Conservation (phyloP, 2,888 invertebrate species). For the Cantharis lateralis region DNA sequence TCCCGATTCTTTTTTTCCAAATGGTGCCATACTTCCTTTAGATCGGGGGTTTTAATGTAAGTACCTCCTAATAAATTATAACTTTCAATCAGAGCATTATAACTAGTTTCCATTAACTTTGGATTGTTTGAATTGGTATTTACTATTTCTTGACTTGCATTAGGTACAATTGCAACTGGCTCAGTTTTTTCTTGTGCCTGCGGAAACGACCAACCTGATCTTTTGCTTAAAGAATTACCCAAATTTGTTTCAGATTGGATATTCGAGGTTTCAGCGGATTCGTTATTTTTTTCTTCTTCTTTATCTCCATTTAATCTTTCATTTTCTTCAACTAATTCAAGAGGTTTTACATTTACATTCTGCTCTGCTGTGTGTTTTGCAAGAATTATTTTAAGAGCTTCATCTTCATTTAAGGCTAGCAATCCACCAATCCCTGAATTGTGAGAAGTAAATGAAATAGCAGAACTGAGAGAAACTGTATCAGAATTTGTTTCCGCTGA, state of each 20-base stretch:
- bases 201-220: slow-evolving; percentile 68
- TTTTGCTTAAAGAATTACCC: slow-evolving; percentile 69
- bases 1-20: slow-evolving; percentile 46
- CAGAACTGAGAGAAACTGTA: slow-evolving; percentile 51
- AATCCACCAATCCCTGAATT: slow-evolving; percentile 59
- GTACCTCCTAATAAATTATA: slow-evolving; percentile 59
- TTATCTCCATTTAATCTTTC: not conserved
- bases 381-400: slow-evolving; percentile 72
- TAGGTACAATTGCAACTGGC: slow-evolving; percentile 5
- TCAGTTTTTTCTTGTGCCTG: slow-evolving; percentile 38
- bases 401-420: slow-evolving; percentile 69
- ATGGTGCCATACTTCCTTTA: slow-evolving; percentile 65
- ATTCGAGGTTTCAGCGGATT: slow-evolving; percentile 35
- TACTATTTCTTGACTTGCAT: slow-evolving; percentile 1
- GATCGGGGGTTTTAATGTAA: slow-evolving; percentile 59
- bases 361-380: slow-evolving; percentile 54
- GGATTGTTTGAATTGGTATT: slow-evolving; percentile 29
- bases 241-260: slow-evolving; percentile 45
- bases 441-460: slow-evolving; percentile 55
- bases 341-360: slow-evolving; percentile 1
- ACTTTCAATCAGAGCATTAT: slow-evolving; percentile 64
- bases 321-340: slow-evolving; percentile 3
- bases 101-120: slow-evolving; percentile 58
- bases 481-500: slow-evolving; percentile 45
- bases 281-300: slow-evolving; percentile 20